Percentiles rank a stretch among this genome's conserved stretches.
Conservation (phyloP, 2,797 vertebrate species). For the Coregonus suidteri region DNA sequence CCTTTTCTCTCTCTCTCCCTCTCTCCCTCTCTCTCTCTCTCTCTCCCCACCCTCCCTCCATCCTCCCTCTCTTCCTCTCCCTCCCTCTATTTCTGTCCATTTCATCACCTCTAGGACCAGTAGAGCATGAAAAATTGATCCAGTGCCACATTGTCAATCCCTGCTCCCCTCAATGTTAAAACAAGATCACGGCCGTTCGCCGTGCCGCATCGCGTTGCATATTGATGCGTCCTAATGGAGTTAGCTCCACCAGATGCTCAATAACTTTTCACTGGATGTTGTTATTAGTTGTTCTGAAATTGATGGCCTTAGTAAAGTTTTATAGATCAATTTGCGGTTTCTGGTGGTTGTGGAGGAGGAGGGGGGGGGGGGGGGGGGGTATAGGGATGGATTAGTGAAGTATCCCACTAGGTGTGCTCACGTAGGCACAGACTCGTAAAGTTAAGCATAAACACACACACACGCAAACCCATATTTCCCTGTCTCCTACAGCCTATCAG, state of each 20-base stretch:
- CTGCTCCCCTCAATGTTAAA: constrained; percentile 63
- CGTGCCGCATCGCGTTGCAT: constrained; percentile 52
- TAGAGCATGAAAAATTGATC: constrained; percentile 66
- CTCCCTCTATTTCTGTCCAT: constrained; percentile 60
- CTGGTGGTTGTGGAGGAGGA: background rate
- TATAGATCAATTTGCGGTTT: constrained; percentile 67
- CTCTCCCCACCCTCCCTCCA: constrained; percentile 22
- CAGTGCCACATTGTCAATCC: constrained; percentile 69
- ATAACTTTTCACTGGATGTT: constrained; percentile 69
- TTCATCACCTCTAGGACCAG: constrained; percentile 72
- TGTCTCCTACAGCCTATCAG: constrained; percentile 83
- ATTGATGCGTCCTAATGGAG: constrained; percentile 64
- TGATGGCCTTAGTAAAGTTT: constrained; percentile 77
- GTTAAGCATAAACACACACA: background rate
- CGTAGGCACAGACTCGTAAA: no score
- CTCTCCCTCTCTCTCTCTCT: constrained; percentile 24
- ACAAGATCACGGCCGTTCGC: constrained; percentile 61
- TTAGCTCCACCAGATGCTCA: constrained; percentile 71
- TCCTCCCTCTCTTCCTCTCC: background rate
- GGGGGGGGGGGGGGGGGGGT: no score
- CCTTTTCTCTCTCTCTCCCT: constrained; percentile 29
- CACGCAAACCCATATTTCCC: background rate
- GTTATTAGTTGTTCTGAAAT: constrained; percentile 77
- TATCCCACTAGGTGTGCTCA: no score
- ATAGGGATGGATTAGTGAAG: no score